These are phyloP conservation scores for Iguana delicatissima DNA, from an alignment of 2,797 vertebrate genomes.

Conservation along the genomic window DNA sequence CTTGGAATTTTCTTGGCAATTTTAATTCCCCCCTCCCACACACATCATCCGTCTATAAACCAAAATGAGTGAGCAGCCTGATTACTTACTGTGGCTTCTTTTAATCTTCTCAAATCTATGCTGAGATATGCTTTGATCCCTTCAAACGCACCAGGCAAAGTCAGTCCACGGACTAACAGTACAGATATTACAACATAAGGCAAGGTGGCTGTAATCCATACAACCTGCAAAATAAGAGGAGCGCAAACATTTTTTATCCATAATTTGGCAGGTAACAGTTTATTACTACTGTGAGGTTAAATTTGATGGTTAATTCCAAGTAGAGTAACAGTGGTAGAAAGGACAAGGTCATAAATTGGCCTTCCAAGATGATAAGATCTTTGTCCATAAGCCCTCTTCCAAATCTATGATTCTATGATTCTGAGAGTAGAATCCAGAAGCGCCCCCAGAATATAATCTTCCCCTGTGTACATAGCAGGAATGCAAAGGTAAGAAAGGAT, in stretches of 20 bases:
- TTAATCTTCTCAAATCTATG: conserved; percentile 92
- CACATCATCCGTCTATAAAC: background rate
- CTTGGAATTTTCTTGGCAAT: background rate
- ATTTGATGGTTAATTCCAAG: too few relatives aligned
- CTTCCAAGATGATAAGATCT: too few relatives aligned
- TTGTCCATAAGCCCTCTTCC: too few relatives aligned
- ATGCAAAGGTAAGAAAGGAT: too few relatives aligned
- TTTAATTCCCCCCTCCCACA: background rate
- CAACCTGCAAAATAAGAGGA: conserved; percentile 85
- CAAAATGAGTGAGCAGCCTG: background rate
- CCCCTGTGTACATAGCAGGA: too few relatives aligned
- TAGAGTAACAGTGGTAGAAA: too few relatives aligned
- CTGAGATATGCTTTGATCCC: conserved; percentile 95
- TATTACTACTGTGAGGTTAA: background rate
- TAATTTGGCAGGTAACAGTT: background rate
- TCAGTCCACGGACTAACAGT: conserved; percentile 93
- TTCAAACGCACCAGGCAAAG: conserved; percentile 91
- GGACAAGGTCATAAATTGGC: too few relatives aligned
- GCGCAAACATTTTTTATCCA: background rate
- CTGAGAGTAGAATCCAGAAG: too few relatives aligned
- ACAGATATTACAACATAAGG: conserved; percentile 96
- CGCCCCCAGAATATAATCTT: too few relatives aligned
- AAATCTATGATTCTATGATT: too few relatives aligned
- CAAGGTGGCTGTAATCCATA: conserved; percentile 98
- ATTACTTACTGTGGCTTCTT: conserved; percentile 90